Evolutionary conservation across 2,888 invertebrate genomes (phyloP), one percentile per base, ranked within the genome.

Genomic region (Acrobasis repandana): DNA sequence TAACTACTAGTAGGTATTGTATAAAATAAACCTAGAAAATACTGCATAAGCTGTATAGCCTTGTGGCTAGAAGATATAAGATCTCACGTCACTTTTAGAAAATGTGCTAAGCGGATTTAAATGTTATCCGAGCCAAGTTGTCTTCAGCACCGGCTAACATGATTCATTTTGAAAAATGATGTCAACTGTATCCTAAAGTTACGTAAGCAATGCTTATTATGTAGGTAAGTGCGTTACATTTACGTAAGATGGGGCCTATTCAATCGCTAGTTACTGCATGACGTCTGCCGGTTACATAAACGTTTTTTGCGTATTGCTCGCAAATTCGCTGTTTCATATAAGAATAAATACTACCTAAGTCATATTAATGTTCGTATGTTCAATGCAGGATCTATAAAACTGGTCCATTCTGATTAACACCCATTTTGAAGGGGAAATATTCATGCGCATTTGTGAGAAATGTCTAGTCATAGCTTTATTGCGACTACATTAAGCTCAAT

Each of bases 161-260:
- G 14, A 33, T 15, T 56, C 14, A 15, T 16, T 16, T 16, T 61
- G 63, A 56, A 63, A 59, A 62, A 61, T 18, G 56, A 50, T 61
- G 58, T 49, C 69, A 69, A 68, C 67, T 73, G 75, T 79, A 76
- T 74, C 71, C 72, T 76, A 74, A 73, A 63, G 70, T 88, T 86
- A 82, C 72, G 75, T 80, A 86, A 86, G 70, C 61, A 68, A 65
- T 67, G 77, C 78, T 79, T 81, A 77, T 79, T 82, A 82, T 84
- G 86, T 81, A 79, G 71, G 79, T 76, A 75, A 77, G 86, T 86
- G 82, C 80, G 82, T 76, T 84, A 82, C 73, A 80, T 84, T 90
- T 90, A 88, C 87, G 88, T 88, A 90, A 90, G 86, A 79, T 77
- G 82, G 76, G 76, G 79, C 79, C 85, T 85, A 89, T 88, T 88